A percentile compares a stretch with the other conserved stretches of the same genome.
Conservation (phyloP, 2,113 vertebrate genomes). For the Coturnix japonica region DNA sequence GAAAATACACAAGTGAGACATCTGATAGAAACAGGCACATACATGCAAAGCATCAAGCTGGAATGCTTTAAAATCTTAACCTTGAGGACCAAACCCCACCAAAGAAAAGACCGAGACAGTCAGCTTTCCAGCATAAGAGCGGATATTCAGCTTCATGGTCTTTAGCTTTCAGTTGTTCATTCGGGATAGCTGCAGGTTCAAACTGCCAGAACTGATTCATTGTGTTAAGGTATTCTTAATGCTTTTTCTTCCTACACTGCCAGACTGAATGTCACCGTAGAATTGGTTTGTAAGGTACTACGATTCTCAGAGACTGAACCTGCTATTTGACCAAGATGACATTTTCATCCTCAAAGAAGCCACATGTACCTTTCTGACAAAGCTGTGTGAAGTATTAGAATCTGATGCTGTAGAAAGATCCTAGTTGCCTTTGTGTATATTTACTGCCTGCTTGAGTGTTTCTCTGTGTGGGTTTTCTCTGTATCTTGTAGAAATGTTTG, state of each 20-base stretch:
- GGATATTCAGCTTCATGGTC: constrained; percentile 57
- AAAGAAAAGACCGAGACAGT: constrained; percentile 66
- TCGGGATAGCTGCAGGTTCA: constrained; percentile 74
- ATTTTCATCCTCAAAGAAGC: constrained; percentile 80
- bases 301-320: constrained; percentile 73
- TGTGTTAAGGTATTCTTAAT: constrained; percentile 57
- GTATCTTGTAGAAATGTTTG: constrained; percentile 96
- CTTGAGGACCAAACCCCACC: constrained; percentile 71
- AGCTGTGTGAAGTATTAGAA: constrained; percentile 98
- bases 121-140: constrained; percentile 55
- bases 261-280: constrained; percentile 72
- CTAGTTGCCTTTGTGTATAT: constrained; percentile 99
- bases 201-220: constrained; percentile 65
- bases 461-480: constrained; percentile 97
- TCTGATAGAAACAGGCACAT: constrained; percentile 53
- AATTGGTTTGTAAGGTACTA: constrained; percentile 67
- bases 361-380: constrained; percentile 92
- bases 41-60: constrained; percentile 65
- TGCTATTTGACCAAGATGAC: constrained; percentile 82
- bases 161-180: constrained; percentile 71
- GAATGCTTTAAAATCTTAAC: constrained; percentile 55
- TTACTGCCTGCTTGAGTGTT: constrained; percentile 99
- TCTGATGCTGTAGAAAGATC: constrained; percentile 98
- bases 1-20: constrained; percentile 70
- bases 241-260: constrained; percentile 81